A percentile compares a stretch with the other conserved stretches of the same genome.
Evolutionary conservation across 2,113 vertebrate genomes (phyloP).

Genomic region (Morone chrysops): DNA sequence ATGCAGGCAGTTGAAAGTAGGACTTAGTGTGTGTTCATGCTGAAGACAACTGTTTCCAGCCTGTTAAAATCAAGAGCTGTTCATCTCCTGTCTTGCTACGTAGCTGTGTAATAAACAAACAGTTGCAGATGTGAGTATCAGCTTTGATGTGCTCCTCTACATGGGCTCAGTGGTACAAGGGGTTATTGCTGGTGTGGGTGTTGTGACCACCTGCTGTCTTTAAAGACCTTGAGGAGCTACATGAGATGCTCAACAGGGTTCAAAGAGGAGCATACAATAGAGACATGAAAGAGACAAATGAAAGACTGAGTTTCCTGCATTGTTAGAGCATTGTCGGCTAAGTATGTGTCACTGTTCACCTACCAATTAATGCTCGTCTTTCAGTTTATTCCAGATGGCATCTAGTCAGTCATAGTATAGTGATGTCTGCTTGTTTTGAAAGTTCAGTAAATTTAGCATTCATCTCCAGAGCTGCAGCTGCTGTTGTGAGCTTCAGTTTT

Average conservation of each 20-base stretch:
- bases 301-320: constrained; percentile 29
- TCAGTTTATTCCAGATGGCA: constrained; percentile 20
- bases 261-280: constrained; percentile 53
- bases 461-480: neutral
- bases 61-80: constrained; percentile 60
- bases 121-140: constrained; percentile 56
- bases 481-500: neutral
- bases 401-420: neutral
- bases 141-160: constrained; percentile 68
- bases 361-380: constrained; percentile 50
- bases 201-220: constrained; percentile 76
- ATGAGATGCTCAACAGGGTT: constrained; percentile 48
- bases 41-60: constrained; percentile 38
- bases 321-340: constrained; percentile 24
- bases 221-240: constrained; percentile 61
- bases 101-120: constrained; percentile 61
- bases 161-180: constrained; percentile 34
- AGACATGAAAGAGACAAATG: constrained; percentile 52
- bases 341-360: constrained; percentile 27
- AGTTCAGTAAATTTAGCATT: neutral
- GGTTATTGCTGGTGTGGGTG: constrained; percentile 64
- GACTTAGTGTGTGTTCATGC: constrained; percentile 45
- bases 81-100: constrained; percentile 50
- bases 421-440: neutral
- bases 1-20: constrained; percentile 36